A percentile compares a stretch with the other conserved stretches of the same genome.
Conservation (phyloP, 2,797 vertebrate genomes). For the Synaphobranchus kaupii region DNA sequence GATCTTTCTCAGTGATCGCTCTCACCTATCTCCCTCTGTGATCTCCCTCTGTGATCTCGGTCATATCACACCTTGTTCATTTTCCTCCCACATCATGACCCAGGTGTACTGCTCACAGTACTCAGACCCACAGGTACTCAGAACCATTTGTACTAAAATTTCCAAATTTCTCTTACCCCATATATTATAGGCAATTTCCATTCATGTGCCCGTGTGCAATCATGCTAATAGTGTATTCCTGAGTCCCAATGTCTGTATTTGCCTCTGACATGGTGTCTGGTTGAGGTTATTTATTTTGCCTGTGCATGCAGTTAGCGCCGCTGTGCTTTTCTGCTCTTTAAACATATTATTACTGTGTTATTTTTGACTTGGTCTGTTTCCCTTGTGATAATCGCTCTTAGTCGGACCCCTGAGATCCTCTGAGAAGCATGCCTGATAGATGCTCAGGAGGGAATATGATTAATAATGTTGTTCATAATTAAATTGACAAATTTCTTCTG, state of each 20-base stretch:
- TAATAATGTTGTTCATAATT: slow-evolving; percentile 25
- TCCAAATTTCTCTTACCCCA: no score
- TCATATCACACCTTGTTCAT: no score
- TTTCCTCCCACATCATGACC: no score
- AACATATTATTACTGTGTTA: neutral
- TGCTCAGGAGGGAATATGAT: neutral
- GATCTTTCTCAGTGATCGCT: no score
- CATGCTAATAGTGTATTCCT: neutral
- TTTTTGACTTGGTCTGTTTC: neutral
- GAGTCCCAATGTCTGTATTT: no score
- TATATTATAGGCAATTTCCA: no score
- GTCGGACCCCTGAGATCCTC: neutral
- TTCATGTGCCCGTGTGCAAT: neutral
- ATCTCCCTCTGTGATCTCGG: no score
- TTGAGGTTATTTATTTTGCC: no score
- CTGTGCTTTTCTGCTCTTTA: neutral
- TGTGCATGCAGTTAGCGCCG: no score
- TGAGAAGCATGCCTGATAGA: neutral
- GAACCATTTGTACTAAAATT: neutral
- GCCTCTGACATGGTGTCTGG: no score
- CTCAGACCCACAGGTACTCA: neutral
- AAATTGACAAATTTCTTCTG: neutral
- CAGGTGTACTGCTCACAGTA: no score
- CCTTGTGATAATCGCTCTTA: neutral
- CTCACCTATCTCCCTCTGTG: no score